Conservation (phyloP, 2,113 vertebrate genomes). For the Odobenus rosmarus region DNA sequence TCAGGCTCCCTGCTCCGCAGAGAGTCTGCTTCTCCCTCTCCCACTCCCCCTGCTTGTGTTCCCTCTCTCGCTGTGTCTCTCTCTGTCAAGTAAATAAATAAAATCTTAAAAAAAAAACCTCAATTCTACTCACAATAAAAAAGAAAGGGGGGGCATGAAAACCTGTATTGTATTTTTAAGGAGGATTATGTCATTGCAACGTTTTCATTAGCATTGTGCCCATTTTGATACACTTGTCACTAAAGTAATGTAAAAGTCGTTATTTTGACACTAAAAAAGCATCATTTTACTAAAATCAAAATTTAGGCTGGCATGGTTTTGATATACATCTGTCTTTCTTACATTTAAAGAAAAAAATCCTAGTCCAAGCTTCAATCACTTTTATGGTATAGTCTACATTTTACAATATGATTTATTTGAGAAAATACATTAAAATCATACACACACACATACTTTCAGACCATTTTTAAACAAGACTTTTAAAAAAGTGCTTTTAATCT, state of each 20-base stretch:
- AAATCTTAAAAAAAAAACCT: not conserved
- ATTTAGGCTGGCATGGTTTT: not conserved
- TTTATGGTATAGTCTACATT: not conserved
- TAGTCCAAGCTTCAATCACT: not conserved
- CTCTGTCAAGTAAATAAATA: too few species aligned
- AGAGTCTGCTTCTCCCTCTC: too few species aligned
- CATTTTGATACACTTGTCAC: not conserved
- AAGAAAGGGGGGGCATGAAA: not conserved
- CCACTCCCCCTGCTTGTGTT: too few species aligned
- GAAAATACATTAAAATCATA: not conserved
- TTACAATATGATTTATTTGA: not conserved
- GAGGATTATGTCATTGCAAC: not conserved
- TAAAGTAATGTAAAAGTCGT: not conserved
- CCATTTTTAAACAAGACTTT: not conserved
- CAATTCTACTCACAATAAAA: not conserved
- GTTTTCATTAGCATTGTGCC: not conserved
- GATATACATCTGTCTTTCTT: not conserved
- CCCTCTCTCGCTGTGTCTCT: too few species aligned
- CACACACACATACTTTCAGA: not conserved
- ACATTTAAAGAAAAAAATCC: not conserved
- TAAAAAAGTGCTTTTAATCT: not conserved
- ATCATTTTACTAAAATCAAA: slow-evolving; percentile 37
- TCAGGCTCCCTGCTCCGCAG: too few species aligned
- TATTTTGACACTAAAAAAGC: not conserved
- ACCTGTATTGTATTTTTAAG: not conserved